Evolutionary conservation across 2,888 invertebrate genomes (phyloP).

Genomic region (Meiosimyza platycephala): DNA sequence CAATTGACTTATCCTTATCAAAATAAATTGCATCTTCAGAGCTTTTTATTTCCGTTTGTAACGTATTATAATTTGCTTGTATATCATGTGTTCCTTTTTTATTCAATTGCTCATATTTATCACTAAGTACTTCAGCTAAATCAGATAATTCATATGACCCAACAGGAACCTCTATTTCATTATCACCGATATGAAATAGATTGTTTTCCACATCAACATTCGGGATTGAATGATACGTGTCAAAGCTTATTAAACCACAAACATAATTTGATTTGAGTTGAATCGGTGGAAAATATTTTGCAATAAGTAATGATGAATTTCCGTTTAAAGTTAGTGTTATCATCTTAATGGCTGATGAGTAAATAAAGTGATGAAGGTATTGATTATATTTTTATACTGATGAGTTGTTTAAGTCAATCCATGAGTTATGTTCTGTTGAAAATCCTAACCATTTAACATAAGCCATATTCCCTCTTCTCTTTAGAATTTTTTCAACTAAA

Average conservation of each 20-base stretch:
- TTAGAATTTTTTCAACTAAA: conserved; percentile 56
- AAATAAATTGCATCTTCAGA: conserved; percentile 5
- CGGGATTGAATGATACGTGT: conserved; percentile 39
- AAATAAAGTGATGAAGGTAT: background rate
- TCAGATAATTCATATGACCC: conserved; percentile 37
- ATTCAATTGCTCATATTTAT: conserved; percentile 4
- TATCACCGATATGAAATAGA: conserved; percentile 34
- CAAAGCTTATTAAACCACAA: conserved; percentile 38
- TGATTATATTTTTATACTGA: conserved; percentile 20
- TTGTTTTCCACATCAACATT: conserved; percentile 30
- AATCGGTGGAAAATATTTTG: conserved; percentile 37
- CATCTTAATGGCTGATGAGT: conserved; percentile 20
- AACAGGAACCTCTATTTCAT: conserved; percentile 28
- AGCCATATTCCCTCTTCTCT: conserved; percentile 43
- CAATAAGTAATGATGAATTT: conserved; percentile 19
- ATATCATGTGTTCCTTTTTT: conserved; percentile 21
- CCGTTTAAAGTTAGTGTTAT: conserved; percentile 33
- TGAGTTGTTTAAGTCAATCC: conserved; percentile 47
- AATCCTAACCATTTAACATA: conserved; percentile 53
- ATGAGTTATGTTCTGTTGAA: conserved; percentile 50
- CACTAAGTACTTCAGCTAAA: conserved; percentile 27
- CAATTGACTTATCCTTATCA: conserved; percentile 39
- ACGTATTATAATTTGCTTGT: conserved; percentile 19
- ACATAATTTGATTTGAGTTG: conserved; percentile 8
- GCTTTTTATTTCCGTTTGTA: conserved; percentile 21